A percentile compares a stretch with the other conserved stretches of the same genome.
phyloP scores from a whole-genome alignment of 2,797 vertebrate species.

The Pseudochirops corinnae region DNA sequence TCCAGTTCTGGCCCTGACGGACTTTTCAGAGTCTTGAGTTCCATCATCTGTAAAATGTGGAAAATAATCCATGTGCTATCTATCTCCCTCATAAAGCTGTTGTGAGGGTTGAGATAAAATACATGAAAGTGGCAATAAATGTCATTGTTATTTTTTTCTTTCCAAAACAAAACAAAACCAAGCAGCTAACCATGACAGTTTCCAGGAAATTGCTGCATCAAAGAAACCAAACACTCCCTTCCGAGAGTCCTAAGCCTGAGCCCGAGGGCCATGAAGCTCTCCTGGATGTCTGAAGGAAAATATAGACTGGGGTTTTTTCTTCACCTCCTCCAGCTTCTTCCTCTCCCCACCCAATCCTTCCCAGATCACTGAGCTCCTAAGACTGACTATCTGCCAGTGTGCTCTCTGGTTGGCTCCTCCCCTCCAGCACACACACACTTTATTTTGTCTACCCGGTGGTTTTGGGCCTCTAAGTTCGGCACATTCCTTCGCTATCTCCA shows the following conservation, averaged over 20 bases:
- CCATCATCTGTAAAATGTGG: neutral
- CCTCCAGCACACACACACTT: neutral
- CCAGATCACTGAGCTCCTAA: neutral
- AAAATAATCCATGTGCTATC: neutral
- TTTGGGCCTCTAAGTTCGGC: neutral
- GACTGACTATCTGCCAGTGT: neutral
- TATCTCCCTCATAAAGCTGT: neutral
- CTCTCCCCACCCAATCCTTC: no score
- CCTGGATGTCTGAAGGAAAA: neutral
- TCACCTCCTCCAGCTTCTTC: neutral
- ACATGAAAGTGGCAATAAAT: neutral
- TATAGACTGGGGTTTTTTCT: neutral
- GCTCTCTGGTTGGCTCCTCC: neutral
- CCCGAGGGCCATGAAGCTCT: neutral
- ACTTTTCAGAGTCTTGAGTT: neutral
- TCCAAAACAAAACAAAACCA: neutral
- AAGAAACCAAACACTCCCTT: neutral
- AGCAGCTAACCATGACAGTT: neutral
- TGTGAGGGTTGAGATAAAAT: neutral
- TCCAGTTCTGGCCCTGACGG: neutral
- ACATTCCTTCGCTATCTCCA: neutral
- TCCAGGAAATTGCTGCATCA: slow-evolving; percentile 1
- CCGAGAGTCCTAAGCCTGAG: neutral
- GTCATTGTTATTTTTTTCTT: neutral
- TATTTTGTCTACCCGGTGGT: neutral